Conservation (phyloP, 2,113 vertebrate genomes). For the Talpa occidentalis region DNA sequence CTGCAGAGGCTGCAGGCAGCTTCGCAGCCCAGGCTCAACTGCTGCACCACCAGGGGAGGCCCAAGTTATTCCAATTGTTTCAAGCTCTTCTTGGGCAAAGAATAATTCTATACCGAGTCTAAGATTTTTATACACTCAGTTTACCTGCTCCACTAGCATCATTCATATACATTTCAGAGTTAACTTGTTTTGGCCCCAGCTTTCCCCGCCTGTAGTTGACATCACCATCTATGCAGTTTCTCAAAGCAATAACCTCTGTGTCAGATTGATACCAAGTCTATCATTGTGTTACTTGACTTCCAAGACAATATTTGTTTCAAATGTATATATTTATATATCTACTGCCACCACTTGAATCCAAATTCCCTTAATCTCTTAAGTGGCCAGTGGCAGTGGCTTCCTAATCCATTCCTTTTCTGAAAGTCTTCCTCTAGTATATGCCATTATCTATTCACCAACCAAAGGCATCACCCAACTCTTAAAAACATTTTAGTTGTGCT, state of each 20-base stretch:
- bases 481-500: not conserved
- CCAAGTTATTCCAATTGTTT: not conserved
- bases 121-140: not conserved
- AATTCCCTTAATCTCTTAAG: not conserved
- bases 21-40: too few relatives aligned
- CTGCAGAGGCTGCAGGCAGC: too few relatives aligned
- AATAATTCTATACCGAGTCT: not conserved
- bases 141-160: not conserved
- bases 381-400: rapidly evolving
- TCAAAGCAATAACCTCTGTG: not conserved
- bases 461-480: not conserved
- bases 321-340: not conserved
- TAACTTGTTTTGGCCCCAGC: not conserved
- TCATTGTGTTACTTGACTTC: not conserved
- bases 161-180: not conserved
- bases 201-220: not conserved
- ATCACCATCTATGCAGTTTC: not conserved
- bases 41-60: too few relatives aligned
- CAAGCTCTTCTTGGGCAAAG: not conserved
- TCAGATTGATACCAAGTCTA: not conserved
- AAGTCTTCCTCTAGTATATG: rapidly evolving
- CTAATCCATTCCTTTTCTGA: not conserved
- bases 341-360: too few relatives aligned
- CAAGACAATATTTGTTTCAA: not conserved
- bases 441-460: not conserved